phyloP scores from a whole-genome alignment of 2,113 vertebrate genomes.

The Podocnemis expansa region DNA sequence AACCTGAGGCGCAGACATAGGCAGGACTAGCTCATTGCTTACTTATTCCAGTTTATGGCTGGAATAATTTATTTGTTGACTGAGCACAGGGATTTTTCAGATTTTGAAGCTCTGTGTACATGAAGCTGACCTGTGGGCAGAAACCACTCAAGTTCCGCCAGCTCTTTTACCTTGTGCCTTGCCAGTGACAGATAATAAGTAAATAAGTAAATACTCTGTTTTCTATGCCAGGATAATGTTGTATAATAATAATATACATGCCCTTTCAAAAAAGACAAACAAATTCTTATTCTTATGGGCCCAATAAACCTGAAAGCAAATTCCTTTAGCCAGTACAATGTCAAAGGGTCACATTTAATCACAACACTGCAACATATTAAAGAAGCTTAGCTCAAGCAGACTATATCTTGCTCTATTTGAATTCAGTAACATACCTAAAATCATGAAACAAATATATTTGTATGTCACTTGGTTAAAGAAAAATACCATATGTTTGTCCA shows the following conservation, averaged over 20 bases:
- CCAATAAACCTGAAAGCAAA: not conserved
- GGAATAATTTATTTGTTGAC: conserved; percentile 33
- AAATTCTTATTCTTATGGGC: not conserved
- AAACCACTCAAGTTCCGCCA: conserved; percentile 14
- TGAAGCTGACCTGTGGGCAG: conserved; percentile 29
- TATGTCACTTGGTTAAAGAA: not conserved
- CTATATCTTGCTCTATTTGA: not conserved
- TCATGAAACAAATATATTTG: not conserved
- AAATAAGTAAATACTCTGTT: conserved; percentile 34
- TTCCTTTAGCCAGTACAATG: not conserved
- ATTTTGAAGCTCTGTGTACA: not conserved
- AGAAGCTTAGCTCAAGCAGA: not conserved
- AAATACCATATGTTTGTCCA: fast-evolving
- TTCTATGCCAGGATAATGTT: not conserved
- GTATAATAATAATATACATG: not conserved
- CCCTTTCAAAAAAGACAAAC: not conserved
- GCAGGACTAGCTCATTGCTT: conserved; percentile 22
- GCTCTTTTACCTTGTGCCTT: not conserved
- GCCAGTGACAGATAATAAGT: not conserved
- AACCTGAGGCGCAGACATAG: conserved; percentile 37
- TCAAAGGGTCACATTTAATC: not conserved
- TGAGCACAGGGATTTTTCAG: conserved; percentile 35
- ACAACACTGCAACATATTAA: not conserved
- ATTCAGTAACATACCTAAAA: not conserved
- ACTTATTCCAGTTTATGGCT: not conserved